Evolutionary conservation across 2,113 vertebrate species (phyloP).

Genomic region (Cercocebus atys): DNA sequence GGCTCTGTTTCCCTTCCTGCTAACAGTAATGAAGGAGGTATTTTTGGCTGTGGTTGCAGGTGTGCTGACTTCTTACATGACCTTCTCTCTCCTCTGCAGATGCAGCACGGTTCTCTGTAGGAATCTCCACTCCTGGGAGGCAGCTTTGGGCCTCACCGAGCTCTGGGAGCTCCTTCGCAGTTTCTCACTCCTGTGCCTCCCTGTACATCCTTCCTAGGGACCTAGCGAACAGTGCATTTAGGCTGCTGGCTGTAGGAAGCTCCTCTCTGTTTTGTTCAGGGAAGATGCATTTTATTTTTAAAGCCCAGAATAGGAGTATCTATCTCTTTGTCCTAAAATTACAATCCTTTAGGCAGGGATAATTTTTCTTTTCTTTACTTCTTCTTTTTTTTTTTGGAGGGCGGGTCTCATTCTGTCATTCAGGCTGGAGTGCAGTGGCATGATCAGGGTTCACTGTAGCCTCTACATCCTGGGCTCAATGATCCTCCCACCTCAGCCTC

Average conservation of each 20-base stretch:
- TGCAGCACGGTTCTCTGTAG: neutral
- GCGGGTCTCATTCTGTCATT: no score
- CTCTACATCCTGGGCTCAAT: no score
- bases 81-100: neutral
- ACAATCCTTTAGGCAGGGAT: neutral
- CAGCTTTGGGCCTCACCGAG: neutral
- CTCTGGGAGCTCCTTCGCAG: neutral
- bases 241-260: neutral
- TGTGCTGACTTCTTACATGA: neutral
- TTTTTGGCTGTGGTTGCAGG: neutral
- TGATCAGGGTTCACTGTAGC: no score
- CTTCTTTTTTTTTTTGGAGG: no score
- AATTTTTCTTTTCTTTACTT: neutral
- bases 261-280: neutral
- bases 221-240: neutral
- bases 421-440: no score
- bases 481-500: no score
- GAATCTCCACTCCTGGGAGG: neutral
- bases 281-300: neutral
- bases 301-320: neutral
- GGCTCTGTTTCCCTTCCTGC: neutral
- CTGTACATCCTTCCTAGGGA: neutral
- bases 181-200: neutral
- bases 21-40: neutral
- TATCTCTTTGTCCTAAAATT: constrained; percentile 37